Evolutionary conservation across 2,113 vertebrate species (phyloP).

Genomic region (Nerophis ophidion): DNA sequence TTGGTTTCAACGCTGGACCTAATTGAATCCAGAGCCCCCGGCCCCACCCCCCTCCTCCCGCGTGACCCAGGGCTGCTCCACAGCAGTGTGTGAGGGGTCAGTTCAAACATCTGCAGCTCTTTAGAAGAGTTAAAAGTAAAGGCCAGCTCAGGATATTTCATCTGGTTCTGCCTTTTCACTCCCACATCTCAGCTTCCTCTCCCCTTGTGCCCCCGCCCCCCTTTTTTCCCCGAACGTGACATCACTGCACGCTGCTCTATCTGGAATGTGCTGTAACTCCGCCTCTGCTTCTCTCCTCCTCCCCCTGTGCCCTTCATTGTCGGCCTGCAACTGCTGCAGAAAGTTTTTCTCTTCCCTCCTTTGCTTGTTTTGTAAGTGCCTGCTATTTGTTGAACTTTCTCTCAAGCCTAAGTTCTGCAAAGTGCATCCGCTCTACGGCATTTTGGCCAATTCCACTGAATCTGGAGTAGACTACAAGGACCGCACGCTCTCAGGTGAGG

Average conservation of each 20-base stretch:
- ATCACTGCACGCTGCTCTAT: slow-evolving; percentile 54
- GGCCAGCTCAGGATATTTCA: slow-evolving; percentile 40
- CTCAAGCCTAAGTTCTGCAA: not conserved
- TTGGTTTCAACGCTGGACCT: not conserved
- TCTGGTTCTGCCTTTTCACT: slow-evolving; percentile 21
- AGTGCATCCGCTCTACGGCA: not conserved
- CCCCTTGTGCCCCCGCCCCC: slow-evolving; percentile 30
- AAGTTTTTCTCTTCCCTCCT: slow-evolving; percentile 41
- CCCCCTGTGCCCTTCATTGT: slow-evolving; percentile 44
- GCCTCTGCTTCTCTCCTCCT: slow-evolving; percentile 35
- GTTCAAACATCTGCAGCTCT: slow-evolving; percentile 5
- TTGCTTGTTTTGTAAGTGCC: slow-evolving; percentile 21
- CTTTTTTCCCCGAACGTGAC: slow-evolving; percentile 50
- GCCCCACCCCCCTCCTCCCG: not conserved
- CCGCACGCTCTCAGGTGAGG: slow-evolving; percentile 40
- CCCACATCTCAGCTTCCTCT: slow-evolving; percentile 14
- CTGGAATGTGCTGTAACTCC: slow-evolving; percentile 61
- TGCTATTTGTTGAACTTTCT: slow-evolving; percentile 4
- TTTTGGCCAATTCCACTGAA: slow-evolving; percentile 18
- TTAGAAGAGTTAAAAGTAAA: slow-evolving; percentile 2
- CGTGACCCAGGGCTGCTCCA: not conserved
- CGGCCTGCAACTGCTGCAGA: slow-evolving; percentile 41
- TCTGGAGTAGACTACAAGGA: slow-evolving; percentile 14
- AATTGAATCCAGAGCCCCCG: slow-evolving; percentile 1
- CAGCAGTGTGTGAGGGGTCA: not conserved